Conservation (phyloP, 2,888 invertebrate species). For the Himalopsyche anomala region DNA sequence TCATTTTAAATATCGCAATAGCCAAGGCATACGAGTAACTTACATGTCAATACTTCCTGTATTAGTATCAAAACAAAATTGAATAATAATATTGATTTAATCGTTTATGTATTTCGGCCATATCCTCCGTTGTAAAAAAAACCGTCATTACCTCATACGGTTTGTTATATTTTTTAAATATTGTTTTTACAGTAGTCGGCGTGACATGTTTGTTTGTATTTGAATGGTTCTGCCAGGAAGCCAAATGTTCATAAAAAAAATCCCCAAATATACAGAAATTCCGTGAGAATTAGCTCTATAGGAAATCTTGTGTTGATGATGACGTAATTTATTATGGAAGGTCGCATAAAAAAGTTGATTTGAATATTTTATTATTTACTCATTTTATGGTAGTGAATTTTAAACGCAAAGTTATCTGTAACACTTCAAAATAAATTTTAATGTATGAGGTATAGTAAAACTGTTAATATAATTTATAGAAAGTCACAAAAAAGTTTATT, state of each 20-base stretch:
- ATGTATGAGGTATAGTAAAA: too few relatives aligned
- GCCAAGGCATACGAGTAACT: too few relatives aligned
- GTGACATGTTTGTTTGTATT: not conserved
- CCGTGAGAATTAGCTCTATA: not conserved
- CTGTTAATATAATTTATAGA: too few relatives aligned
- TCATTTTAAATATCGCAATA: too few relatives aligned
- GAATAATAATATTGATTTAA: constrained; percentile 15
- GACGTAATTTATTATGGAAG: too few relatives aligned
- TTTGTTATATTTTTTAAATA: not conserved
- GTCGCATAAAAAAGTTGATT: too few relatives aligned
- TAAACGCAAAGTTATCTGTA: too few relatives aligned
- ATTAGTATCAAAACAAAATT: not conserved
- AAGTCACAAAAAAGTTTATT: too few relatives aligned
- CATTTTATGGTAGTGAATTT: too few relatives aligned
- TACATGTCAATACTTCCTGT: not conserved
- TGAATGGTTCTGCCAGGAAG: constrained; percentile 2
- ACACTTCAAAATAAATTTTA: too few relatives aligned
- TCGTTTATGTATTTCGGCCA: not conserved
- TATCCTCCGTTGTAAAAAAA: not conserved
- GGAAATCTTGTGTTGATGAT: too few relatives aligned
- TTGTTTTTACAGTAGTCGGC: not conserved
- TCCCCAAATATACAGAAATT: not conserved
- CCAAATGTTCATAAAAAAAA: not conserved
- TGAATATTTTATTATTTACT: too few relatives aligned
- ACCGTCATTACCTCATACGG: constrained; percentile 5